Base-by-base conservation (phyloP, 2,113 vertebrate genomes). In the Rhynchomys soricoides region DNA sequence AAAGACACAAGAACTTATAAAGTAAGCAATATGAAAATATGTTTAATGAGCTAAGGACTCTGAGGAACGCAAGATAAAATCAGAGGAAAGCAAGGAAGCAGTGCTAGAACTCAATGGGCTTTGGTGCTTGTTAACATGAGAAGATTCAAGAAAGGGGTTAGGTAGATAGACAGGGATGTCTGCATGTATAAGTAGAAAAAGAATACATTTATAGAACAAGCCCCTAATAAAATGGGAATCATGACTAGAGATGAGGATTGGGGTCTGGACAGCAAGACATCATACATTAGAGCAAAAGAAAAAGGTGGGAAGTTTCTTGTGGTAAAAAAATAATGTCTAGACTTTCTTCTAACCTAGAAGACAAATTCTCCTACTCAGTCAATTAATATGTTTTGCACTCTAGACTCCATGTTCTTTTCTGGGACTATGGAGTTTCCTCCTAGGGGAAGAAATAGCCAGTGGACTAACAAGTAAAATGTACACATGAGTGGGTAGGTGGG, bases 1-100 rank as follows among this genome's bases (percentile, higher is more conserved):
- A 90, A 2, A 83, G 59, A 94, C 57, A 73, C 43, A 96, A 92
- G 26, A 71, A 21, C n/a, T 86, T 73, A 3, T 70, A 64, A 93
- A 93, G 24, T 26, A n/a, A 75, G 48, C 86, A 71, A 16, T 59
- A 52, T 13, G 26, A 81, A 94, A 82, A 86, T 31, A 13, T 5
- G 10, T n/a, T 68, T 64, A 31, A 55, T 37, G 48, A 64, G 7
- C 64, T 59, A 37, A 66, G 16, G 11, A 70, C 31, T 96, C 37
- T 52, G 37, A 89, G 45, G 10, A 92, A 87, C 94, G 15, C 77
- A n/a, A 73, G 0, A 89, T 16, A 11, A 75, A 59, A 34, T 15
- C 22, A 15, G 37, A 31, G 21, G 15, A 62, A 89, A 6, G 26
- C 62, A 78, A 17, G 50, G 3, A 87, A 17, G 24, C 2, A 22